A percentile compares a stretch with the other conserved stretches of the same genome.
These are phyloP conservation scores for Tonatia bakeri DNA, from an alignment of 2,113 vertebrate genomes.

Conservation along the genomic window DNA sequence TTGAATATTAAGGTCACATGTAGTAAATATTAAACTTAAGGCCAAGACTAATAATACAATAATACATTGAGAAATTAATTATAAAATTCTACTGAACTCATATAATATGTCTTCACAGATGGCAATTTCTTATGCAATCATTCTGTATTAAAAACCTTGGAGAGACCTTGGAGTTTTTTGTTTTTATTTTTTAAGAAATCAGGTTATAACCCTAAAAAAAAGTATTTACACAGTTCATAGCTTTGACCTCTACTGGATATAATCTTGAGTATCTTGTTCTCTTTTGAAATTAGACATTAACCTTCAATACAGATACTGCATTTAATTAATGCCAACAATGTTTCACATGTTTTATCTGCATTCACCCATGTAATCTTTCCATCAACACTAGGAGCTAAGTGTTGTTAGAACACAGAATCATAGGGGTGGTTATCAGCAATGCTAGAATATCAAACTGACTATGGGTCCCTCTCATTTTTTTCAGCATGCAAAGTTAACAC, in stretches of 20 bases:
- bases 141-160: neutral
- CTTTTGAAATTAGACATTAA: neutral
- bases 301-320: neutral
- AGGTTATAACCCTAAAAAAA: neutral
- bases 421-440: neutral
- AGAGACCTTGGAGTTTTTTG: neutral
- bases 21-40: neutral
- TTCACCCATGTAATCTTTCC: neutral
- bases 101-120: neutral
- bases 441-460: neutral
- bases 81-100: neutral
- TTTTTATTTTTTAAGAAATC: constrained; percentile 28
- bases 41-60: neutral
- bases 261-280: neutral
- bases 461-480: neutral
- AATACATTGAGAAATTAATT: constrained; percentile 8
- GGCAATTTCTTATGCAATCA: neutral
- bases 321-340: neutral
- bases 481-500: neutral
- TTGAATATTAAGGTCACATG: constrained; percentile 25
- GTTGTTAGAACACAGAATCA: neutral
- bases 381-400: neutral
- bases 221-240: neutral
- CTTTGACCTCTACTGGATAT: neutral
- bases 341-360: neutral